Conservation (phyloP, 2,888 invertebrate genomes). For the Odiellus spinosus region DNA sequence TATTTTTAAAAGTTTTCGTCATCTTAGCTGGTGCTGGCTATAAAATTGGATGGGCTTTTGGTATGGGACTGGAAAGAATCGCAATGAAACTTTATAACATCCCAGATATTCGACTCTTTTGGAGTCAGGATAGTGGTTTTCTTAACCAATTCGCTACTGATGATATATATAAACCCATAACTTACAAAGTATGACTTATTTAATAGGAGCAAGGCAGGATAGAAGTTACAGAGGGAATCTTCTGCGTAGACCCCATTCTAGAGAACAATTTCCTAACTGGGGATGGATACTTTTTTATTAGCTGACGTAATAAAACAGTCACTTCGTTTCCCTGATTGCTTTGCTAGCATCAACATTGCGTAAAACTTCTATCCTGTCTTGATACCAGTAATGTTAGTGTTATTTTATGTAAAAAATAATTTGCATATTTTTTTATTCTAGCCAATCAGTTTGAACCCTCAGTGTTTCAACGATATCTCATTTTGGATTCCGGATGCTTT, state of each 20-base stretch:
- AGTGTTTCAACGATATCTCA: conserved; percentile 78
- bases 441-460: conserved; percentile 68
- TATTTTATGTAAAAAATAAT: too few relatives aligned
- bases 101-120: conserved; percentile 91
- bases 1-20: background rate
- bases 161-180: conserved; percentile 46
- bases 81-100: conserved; percentile 92
- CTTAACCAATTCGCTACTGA: conserved; percentile 67
- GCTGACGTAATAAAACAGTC: too few relatives aligned
- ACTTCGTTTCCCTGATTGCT: background rate
- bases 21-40: conserved; percentile 49
- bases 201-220: background rate
- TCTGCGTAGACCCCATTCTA: too few relatives aligned
- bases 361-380: too few relatives aligned
- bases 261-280: too few relatives aligned
- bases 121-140: conserved; percentile 87
- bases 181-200: conserved; percentile 45
- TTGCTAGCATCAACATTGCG: too few relatives aligned
- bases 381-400: too few relatives aligned
- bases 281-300: too few relatives aligned
- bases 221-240: background rate
- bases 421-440: conserved; percentile 27
- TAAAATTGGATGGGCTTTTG: conserved; percentile 93
- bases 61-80: conserved; percentile 82
- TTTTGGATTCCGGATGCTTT: conserved; percentile 72